Base-by-base conservation (phyloP, 30 jellyfish, hydroid and myxozoan genomes). In the Pseudorhiza aurosa region DNA sequence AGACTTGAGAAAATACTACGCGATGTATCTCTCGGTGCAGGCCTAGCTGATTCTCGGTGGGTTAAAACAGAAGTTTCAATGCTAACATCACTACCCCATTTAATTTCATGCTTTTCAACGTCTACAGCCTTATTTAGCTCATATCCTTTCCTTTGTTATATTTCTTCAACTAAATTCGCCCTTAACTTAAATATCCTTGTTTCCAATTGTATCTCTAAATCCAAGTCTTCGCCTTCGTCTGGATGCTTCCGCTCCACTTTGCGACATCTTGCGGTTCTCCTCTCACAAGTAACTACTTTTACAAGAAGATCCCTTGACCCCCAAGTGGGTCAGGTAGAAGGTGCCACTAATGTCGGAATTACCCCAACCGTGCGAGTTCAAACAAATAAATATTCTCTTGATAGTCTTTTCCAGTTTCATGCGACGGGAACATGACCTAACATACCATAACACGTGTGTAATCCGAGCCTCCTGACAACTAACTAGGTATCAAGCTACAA, bases 251-350 rank as follows among this genome's bases (percentile, higher is more conserved):
- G n/a, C 19, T 59, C 19, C 60, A 12, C 60, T 46, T 46, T 14
- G 21, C n/a, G n/a, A n/a, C n/a, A n/a, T n/a, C n/a, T n/a, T n/a
- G n/a, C n/a, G n/a, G n/a, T n/a, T n/a, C n/a, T n/a, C n/a, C n/a
- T n/a, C n/a, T n/a, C n/a, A n/a, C n/a, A n/a, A n/a, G n/a, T n/a
- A n/a, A n/a, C n/a, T n/a, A n/a, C n/a, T n/a, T 22, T 69, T 24
- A 6, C 29, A 37, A 14, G 19, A 31, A 33, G 12, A 3, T 3
- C 45, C 29, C 70, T 24, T 11, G 6, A 30, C 26, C 51, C 69
- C 83, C 83, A 10, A 2, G 39, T 45, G 70, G 83, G 83, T 69
- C 83, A 68, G 70, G 83, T 69, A 68, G 83, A 70, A 69, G 83
- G 68, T 69, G 83, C 83, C 83, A 69, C 30, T 26, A 15, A 25